Base-by-base conservation (phyloP, 2,797 vertebrate genomes). In the Orientallactaga sibirica region DNA sequence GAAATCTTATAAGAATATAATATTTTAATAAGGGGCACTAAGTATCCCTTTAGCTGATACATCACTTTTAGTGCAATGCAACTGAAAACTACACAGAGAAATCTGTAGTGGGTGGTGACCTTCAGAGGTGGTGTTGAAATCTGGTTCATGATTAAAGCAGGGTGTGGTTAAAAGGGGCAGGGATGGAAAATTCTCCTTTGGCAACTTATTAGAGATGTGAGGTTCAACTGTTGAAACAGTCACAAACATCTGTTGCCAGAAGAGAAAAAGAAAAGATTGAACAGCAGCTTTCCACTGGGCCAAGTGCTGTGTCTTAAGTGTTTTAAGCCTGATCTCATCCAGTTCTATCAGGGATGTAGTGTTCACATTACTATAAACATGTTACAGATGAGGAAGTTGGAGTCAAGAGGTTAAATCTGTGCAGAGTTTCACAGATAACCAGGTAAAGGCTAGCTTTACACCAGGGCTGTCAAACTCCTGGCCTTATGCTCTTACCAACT, bases 141-240 rank as follows among this genome's bases (percentile, higher is more conserved):
- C 92, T 95, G 93, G 76, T 90, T 92, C 94, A 92, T 95, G 90
- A 96, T 96, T 95, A 94, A 96, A 96, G 92, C 79, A 95, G 96
- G 95, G 96, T 95, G 96, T 95, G 96, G 88, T 92, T 93, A 71
- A 66, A 81, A 95, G 88, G 73, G 55, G n/a, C 85, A 94, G 80
- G 91, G 73, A 96, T 92, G 90, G 96, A 97, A 95, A 95, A 93
- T 96, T 96, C 93, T 93, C 64, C 92, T 90, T 94, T 96, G 96
- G 96, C 92, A 95, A 92, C 81, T 81, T 90, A 88, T 88, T 91
- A 81, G 80, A 93, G 48, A 96, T 88, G 62, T 87, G 64, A 86
- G 90, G 90, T 96, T 94, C 93, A 95, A 94, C 84, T 82, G 67
- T 64, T 16, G 75, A 96, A 92, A 95, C 52, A 78, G 52, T 41